Conservation (phyloP, 2,797 vertebrate genomes). For the Lacerta viridis region DNA sequence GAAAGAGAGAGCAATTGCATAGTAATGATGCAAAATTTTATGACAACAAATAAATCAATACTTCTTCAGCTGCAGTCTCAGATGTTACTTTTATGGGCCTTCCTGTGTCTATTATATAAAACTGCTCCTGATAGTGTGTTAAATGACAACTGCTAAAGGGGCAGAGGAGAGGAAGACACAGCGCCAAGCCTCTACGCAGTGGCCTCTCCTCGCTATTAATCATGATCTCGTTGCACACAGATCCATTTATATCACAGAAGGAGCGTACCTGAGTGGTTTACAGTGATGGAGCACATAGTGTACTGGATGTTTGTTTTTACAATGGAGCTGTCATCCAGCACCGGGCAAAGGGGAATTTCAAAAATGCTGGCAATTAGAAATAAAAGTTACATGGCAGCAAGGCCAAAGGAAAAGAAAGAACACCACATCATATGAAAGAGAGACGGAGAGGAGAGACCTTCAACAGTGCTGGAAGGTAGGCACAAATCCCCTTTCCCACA, state of each 20-base stretch:
- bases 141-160: conserved; percentile 77
- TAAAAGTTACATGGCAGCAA: not conserved
- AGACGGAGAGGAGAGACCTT: not conserved
- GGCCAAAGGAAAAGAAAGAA: not conserved
- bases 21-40: conserved; percentile 85
- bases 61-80: conserved; percentile 78
- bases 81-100: conserved; percentile 83
- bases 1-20: conserved; percentile 80
- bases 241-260: conserved; percentile 78
- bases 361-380: conserved; percentile 53
- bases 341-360: conserved; percentile 64
- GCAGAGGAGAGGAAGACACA: conserved; percentile 51
- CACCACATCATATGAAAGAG: not conserved
- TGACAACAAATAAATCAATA: conserved; percentile 86
- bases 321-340: conserved; percentile 64
- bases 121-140: conserved; percentile 70
- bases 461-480: no score
- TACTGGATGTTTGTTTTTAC: conserved; percentile 74
- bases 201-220: conserved; percentile 74
- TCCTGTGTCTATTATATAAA: conserved; percentile 80
- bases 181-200: conserved; percentile 38
- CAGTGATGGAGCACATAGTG: conserved; percentile 66
- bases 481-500: not conserved
- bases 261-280: conserved; percentile 66
- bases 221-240: conserved; percentile 71